A percentile compares a stretch with the other conserved stretches of the same genome.
Evolutionary conservation across 2,797 vertebrate species (phyloP).

Genomic region (Tadarida brasiliensis): DNA sequence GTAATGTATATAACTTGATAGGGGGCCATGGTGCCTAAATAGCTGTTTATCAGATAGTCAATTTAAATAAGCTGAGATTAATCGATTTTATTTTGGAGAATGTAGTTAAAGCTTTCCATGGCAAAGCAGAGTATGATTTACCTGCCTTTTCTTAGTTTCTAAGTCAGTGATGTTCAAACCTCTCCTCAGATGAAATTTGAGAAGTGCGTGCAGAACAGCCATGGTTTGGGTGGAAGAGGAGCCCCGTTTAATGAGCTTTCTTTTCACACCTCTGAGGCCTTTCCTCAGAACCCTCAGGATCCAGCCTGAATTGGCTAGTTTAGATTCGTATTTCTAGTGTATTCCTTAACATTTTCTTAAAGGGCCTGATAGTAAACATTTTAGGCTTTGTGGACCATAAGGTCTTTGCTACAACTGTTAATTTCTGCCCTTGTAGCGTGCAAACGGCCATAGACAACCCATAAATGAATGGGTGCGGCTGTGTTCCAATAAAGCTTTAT

Average conservation of each 20-base stretch:
- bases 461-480: neutral
- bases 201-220: neutral
- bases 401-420: neutral
- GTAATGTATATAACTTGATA: neutral
- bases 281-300: neutral
- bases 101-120: neutral
- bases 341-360: neutral
- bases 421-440: neutral
- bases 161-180: neutral
- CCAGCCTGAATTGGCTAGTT: neutral
- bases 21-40: neutral
- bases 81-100: neutral
- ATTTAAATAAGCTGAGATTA: neutral
- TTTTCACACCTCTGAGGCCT: neutral
- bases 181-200: conserved; percentile 12
- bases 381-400: neutral
- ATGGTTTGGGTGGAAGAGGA: neutral
- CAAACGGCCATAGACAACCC: neutral
- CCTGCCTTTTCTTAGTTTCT: neutral
- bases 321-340: neutral
- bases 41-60: neutral
- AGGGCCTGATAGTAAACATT: neutral
- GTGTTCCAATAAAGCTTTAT: neutral
- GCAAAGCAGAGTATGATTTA: neutral
- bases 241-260: neutral